A percentile compares a stretch with the other conserved stretches of the same genome.
These are phyloP conservation scores for Aproaerema taeniolella DNA, from an alignment of 2,888 invertebrate genomes.

Conservation along the genomic window DNA sequence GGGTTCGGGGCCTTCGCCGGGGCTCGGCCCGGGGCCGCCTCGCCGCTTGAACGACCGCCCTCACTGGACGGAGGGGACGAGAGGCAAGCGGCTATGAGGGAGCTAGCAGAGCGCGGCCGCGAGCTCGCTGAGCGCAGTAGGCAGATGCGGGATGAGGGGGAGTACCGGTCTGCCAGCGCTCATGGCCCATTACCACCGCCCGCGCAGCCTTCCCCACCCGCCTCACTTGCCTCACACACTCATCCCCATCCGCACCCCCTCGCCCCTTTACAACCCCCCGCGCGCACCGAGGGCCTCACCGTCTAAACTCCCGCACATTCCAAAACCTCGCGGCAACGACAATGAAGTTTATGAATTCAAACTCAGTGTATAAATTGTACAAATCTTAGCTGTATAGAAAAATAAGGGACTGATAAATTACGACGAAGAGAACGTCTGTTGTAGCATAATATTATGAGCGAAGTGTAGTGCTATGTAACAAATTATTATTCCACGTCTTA, in stretches of 20 bases:
- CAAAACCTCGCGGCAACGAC: constrained; percentile 36
- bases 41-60: constrained; percentile 67
- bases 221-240: constrained; percentile 60
- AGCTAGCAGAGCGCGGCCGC: constrained; percentile 74
- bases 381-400: constrained; percentile 47
- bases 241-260: constrained; percentile 64
- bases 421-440: constrained; percentile 43
- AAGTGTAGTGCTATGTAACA: constrained; percentile 64
- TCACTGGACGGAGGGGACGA: constrained; percentile 64
- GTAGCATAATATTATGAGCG: constrained; percentile 48
- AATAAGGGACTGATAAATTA: constrained; percentile 44
- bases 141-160: constrained; percentile 68
- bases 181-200: constrained; percentile 58
- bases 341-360: no score
- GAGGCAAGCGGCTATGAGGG: constrained; percentile 68
- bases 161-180: constrained; percentile 61
- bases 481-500: constrained; percentile 68
- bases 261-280: constrained; percentile 79
- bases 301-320: constrained; percentile 75
- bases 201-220: constrained; percentile 48
- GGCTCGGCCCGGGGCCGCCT: constrained; percentile 72
- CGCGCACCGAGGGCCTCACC: constrained; percentile 84
- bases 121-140: constrained; percentile 71
- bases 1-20: constrained; percentile 85
- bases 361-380: constrained; percentile 51